Conservation (phyloP, 1,140 invertebrate species). For the Sipha flava region DNA sequence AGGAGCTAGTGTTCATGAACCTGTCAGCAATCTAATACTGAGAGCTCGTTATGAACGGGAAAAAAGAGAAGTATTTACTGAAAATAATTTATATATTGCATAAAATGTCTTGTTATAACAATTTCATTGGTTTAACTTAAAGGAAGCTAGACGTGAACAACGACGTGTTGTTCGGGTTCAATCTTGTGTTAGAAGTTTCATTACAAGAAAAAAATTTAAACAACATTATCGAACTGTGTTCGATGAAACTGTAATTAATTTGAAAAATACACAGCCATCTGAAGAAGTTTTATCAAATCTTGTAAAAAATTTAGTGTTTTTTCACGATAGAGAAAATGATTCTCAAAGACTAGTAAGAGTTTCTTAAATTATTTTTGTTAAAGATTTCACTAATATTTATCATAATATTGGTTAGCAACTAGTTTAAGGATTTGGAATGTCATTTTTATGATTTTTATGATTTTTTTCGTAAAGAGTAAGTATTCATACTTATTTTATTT, state of each 20-base stretch:
- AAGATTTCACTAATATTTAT: too few species aligned
- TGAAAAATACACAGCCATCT: slow-evolving; percentile 43
- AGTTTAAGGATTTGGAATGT: too few species aligned
- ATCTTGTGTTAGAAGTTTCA: slow-evolving; percentile 66
- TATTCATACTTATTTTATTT: too few species aligned
- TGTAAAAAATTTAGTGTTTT: slow-evolving; percentile 61
- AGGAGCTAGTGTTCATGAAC: slow-evolving; percentile 70
- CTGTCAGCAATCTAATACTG: slow-evolving; percentile 64
- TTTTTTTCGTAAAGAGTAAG: background rate
- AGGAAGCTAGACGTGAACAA: slow-evolving; percentile 59
- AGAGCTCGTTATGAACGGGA: slow-evolving; percentile 73
- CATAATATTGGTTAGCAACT: too few species aligned
- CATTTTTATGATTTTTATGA: too few species aligned
- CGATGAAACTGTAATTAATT: slow-evolving; percentile 51
- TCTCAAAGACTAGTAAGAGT: slow-evolving; percentile 59
- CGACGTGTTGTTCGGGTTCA: slow-evolving; percentile 67
- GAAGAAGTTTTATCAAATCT: slow-evolving; percentile 46
- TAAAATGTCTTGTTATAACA: background rate
- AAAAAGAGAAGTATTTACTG: slow-evolving; percentile 59
- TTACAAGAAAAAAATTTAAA: slow-evolving; percentile 58
- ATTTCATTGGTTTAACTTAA: slow-evolving; percentile 37
- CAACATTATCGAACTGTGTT: slow-evolving; percentile 57
- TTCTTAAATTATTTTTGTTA: too few species aligned
- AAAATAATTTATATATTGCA: background rate
- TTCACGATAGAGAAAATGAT: slow-evolving; percentile 63